phyloP scores from a whole-genome alignment of 2,113 vertebrate genomes.

The Galbula dea region DNA sequence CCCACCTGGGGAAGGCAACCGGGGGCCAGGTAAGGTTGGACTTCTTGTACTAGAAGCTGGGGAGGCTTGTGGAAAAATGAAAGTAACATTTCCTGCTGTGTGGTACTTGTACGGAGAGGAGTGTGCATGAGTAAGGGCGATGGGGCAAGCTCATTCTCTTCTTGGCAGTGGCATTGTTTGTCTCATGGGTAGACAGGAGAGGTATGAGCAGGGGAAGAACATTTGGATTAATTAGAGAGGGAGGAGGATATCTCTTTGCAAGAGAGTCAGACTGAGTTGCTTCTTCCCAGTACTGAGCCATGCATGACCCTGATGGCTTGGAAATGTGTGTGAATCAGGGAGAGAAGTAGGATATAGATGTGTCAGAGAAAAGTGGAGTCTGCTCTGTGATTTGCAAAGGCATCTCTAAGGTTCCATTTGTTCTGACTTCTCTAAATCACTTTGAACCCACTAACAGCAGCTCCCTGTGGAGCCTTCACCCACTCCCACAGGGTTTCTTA shows the following conservation, averaged over 20 bases:
- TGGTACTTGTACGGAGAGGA: not conserved
- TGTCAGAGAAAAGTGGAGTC: fast-evolving
- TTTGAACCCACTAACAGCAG: not conserved
- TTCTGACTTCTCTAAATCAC: not conserved
- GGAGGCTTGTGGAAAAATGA: not conserved
- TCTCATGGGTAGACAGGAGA: not conserved
- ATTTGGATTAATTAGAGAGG: not conserved
- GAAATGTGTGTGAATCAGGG: fast-evolving
- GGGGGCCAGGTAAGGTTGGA: not conserved
- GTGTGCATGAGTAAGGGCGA: not conserved
- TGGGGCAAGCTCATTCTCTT: not conserved
- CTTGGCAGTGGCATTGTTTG: fast-evolving
- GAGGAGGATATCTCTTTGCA: not conserved
- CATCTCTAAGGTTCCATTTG: not conserved
- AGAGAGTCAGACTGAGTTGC: not conserved
- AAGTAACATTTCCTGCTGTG: not conserved
- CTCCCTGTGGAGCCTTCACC: not conserved
- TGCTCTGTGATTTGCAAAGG: not conserved
- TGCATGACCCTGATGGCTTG: fast-evolving
- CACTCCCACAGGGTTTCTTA: not conserved
- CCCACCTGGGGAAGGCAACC: not conserved
- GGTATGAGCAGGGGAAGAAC: not conserved
- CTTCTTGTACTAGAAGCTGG: not conserved
- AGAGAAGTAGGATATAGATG: not conserved
- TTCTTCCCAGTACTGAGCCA: not conserved